phyloP scores from a whole-genome alignment of 2,888 invertebrate genomes.

The Himalopsyche kuldschensis region DNA sequence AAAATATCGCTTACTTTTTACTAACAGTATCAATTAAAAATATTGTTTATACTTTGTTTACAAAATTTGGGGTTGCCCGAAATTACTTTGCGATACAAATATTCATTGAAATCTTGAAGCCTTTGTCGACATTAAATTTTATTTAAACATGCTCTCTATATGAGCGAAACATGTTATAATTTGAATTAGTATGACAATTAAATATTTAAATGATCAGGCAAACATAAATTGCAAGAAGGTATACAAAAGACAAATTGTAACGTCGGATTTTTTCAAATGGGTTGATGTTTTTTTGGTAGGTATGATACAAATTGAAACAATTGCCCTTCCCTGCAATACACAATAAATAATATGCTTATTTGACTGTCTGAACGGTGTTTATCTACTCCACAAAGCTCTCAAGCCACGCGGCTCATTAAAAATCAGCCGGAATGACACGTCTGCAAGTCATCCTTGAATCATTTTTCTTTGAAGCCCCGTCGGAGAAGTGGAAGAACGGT shows the following conservation, averaged over 20 bases:
- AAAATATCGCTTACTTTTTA: too few relatives aligned
- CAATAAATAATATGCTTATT: conserved; percentile 37
- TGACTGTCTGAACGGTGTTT: conserved; percentile 39
- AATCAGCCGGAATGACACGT: conserved; percentile 34
- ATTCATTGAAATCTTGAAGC: too few relatives aligned
- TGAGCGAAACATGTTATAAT: too few relatives aligned
- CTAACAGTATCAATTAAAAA: too few relatives aligned
- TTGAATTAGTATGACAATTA: too few relatives aligned
- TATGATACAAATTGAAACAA: neutral
- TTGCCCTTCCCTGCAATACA: neutral
- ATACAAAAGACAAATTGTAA: neutral
- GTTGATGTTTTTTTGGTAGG: neutral
- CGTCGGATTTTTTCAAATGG: neutral
- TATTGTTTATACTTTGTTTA: too few relatives aligned
- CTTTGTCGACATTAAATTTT: too few relatives aligned
- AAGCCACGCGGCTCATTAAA: conserved; percentile 35
- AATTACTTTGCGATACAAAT: too few relatives aligned
- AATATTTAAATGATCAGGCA: neutral
- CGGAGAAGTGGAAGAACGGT: neutral
- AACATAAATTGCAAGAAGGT: neutral
- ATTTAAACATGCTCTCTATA: too few relatives aligned
- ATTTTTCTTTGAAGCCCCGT: conserved; percentile 33
- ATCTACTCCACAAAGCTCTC: conserved; percentile 35
- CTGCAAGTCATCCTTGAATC: conserved; percentile 38
- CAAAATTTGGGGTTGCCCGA: too few relatives aligned